Conservation (phyloP, 2,888 invertebrate genomes). For the Trachelus troglodyta region DNA sequence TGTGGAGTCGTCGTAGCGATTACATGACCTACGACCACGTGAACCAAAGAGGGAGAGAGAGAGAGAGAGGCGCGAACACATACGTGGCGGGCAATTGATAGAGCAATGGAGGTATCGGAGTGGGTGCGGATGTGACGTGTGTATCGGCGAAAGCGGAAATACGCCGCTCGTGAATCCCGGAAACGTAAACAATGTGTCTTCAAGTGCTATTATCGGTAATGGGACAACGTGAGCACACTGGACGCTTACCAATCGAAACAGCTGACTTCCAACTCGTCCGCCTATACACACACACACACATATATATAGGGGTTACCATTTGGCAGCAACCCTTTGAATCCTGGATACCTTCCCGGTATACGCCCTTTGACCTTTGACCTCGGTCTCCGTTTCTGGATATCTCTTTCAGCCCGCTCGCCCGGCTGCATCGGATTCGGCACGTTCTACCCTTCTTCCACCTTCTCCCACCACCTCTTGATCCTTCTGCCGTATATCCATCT, state of each 20-base stretch:
- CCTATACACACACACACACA: no score
- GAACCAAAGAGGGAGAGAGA: not conserved
- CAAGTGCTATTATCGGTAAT: constrained; percentile 36
- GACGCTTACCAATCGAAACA: not conserved
- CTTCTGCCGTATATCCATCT: constrained; percentile 55
- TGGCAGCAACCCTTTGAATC: not conserved
- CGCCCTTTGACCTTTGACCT: not conserved
- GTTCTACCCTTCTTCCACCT: not conserved
- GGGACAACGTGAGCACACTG: constrained; percentile 37
- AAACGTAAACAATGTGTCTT: constrained; percentile 23
- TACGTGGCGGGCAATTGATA: constrained; percentile 11
- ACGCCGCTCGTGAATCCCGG: constrained; percentile 36
- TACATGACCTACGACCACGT: not conserved
- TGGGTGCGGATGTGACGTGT: not conserved
- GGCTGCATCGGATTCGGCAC: constrained; percentile 5
- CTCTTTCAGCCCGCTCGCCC: not conserved
- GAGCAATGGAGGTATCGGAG: constrained; percentile 22
- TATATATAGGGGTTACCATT: not conserved
- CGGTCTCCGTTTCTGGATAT: not conserved
- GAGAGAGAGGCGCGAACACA: not conserved
- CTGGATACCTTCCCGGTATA: not conserved
- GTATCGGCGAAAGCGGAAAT: not conserved
- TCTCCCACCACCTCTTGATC: not conserved
- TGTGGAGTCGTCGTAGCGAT: no score
- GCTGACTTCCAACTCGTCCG: not conserved